These are phyloP conservation scores for Uromys caudimaculatus DNA, from an alignment of 2,797 vertebrate species.

Conservation along the genomic window DNA sequence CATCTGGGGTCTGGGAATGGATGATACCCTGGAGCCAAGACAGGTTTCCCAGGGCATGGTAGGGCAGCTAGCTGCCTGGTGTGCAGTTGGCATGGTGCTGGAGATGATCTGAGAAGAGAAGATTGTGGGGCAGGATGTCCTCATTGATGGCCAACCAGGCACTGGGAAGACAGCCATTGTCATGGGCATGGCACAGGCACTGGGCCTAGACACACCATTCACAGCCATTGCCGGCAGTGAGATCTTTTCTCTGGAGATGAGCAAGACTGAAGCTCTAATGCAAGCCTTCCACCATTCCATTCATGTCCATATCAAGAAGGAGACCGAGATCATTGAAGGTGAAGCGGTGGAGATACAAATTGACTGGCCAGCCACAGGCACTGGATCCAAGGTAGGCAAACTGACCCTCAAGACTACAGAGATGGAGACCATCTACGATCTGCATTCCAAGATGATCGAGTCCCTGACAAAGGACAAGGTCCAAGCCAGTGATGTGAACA, in stretches of 20 bases:
- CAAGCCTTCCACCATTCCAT: slow-evolving; percentile 96
- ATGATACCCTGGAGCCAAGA: no score
- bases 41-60: no score
- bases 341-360: slow-evolving; percentile 98
- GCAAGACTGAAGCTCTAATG: slow-evolving; percentile 95
- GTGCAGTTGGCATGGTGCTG: no score
- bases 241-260: slow-evolving; percentile 98
- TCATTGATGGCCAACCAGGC: no score
- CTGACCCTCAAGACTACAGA: slow-evolving; percentile 96
- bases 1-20: no score
- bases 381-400: slow-evolving; percentile 96
- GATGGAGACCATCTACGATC: slow-evolving; percentile 97
- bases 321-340: slow-evolving; percentile 98
- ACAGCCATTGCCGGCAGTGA: slow-evolving; percentile 95
- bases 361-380: slow-evolving; percentile 95
- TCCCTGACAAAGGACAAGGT: slow-evolving; percentile 97
- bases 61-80: no score
- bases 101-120: no score
- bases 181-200: slow-evolving; percentile 93
- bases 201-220: slow-evolving; percentile 94
- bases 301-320: slow-evolving; percentile 96
- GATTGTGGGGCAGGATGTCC: no score
- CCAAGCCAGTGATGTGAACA: slow-evolving; percentile 97
- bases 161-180: no score
- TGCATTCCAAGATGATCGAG: slow-evolving; percentile 98